Evolutionary conservation across 2,888 invertebrate genomes (phyloP), one percentile per base, ranked within the genome.

Genomic region (Drosophila demipolita): DNA sequence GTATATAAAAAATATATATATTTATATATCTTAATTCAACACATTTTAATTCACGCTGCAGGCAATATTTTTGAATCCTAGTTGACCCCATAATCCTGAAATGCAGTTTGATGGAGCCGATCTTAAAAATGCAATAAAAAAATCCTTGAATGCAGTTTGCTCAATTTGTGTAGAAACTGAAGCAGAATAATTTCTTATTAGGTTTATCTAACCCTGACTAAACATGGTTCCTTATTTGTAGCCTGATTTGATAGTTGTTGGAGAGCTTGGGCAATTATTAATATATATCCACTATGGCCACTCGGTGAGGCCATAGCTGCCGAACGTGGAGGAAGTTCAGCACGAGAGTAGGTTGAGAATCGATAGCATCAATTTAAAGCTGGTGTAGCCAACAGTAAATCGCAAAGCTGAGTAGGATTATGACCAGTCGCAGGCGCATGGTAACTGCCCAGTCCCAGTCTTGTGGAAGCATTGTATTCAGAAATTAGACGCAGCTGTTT

Each of bases 401-500:
- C 15, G 75, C 42, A 26, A 17, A 64, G 35, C 26, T 26, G 17
- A 75, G 52, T 1, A 79, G 4, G 1, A 33, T 2, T 0, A 20
- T 1, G 15, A 79, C 33, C 8, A 79, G n/a, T 7, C 68, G 7
- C 4, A 76, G 36, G 3, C 76, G 76, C 8, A 42, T 29, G 0
- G 40, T 61, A 29, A 15, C 2, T 9, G 75, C 57, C 38, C 42
- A 68, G 12, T 33, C n/a, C 38, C 38, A 68, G 17, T 33, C n/a
- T 17, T n/a, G n/a, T 2, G 6, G 1, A 6, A 58, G 40, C 1
- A 45, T 63, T 8, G 15, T 61, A 29, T 68, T 65, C 42, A 75
- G 45, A 9, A 52, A 17, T 61, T 67, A 79, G 50, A 53, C 36
- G 38, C 23, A 50, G 7, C 15, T 59, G 23, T 76, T 75, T 79